These are phyloP conservation scores for Oxyscelio sp. DNA, from an alignment of 2,888 invertebrate genomes.

Conservation along the genomic window DNA sequence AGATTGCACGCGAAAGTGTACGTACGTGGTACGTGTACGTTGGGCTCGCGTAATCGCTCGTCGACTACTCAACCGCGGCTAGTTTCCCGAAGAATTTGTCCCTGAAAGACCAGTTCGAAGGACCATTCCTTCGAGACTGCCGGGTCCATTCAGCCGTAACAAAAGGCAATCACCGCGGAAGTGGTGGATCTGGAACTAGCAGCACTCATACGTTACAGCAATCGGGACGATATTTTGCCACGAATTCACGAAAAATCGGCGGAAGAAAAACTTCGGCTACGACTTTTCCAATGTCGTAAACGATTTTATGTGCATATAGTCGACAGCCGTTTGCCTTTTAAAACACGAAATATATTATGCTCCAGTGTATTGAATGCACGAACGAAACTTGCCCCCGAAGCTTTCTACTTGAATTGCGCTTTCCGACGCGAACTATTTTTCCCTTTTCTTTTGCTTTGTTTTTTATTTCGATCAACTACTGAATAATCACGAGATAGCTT, in stretches of 20 bases:
- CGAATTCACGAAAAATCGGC: conserved; percentile 62
- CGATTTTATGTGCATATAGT: conserved; percentile 61
- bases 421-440: conserved; percentile 21
- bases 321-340: conserved; percentile 65
- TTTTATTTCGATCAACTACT: background rate
- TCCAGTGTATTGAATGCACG: conserved; percentile 43
- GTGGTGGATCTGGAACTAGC: conserved; percentile 81
- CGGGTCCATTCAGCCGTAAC: conserved; percentile 82
- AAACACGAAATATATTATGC: conserved; percentile 65
- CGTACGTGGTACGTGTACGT: conserved; percentile 37
- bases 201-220: conserved; percentile 83
- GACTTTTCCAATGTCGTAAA: conserved; percentile 55
- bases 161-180: conserved; percentile 85
- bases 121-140: conserved; percentile 63
- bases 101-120: conserved; percentile 48
- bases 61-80: conserved; percentile 49
- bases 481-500: conserved; percentile 6
- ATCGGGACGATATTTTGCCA: conserved; percentile 83
- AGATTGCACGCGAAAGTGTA: conserved; percentile 71
- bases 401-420: conserved; percentile 24
- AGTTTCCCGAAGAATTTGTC: conserved; percentile 64
- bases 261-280: conserved; percentile 29
- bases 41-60: conserved; percentile 60
- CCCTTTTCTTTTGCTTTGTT: background rate
- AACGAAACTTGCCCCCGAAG: conserved; percentile 8